Evolutionary conservation across 2,797 vertebrate genomes (phyloP), one percentile per base, ranked within the genome.

Genomic region (Schizopygopsis pylzovi): DNA sequence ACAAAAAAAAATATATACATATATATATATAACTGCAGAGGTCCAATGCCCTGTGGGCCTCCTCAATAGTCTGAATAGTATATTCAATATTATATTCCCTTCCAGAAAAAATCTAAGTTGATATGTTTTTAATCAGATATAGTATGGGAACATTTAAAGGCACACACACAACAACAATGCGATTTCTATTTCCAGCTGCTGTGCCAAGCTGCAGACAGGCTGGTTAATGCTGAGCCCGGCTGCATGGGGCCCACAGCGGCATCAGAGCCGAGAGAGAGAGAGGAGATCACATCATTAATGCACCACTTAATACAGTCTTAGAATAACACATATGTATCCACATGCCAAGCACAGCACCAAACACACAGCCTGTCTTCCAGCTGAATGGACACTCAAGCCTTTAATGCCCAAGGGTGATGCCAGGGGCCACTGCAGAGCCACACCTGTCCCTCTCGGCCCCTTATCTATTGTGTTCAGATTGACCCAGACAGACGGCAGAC

Each of bases 391-490:
- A 85, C 78, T 67, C 76, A 75, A 84, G 82, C 86, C 68, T 75
- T 87, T 84, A 87, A 84, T 76, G 82, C 70, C 83, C 61, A 59
- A 81, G 63, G 52, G 70, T 61, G 63, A 70, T 77, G 82, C 83
- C 82, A 81, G 70, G 81, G 67, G 81, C 81, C 81, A 86, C 61
- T 77, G 65, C 20, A 86, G 33, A 65, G 65, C 80, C 75, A 67
- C 86, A 87, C 86, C 86, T 87, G 86, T 87, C 82, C 56, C 59
- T 43, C 59, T 61, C 13, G 0, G 16, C 56, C 54, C n/a, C 68
- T 80, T 52, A 45, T 25, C 70, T 68, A 84, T 84, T 87, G 86
- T 87, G 59, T 84, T 73, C 37, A 80, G 78, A 87, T 84, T 81
- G 76, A 67, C 28, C 22, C 86, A 63, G 22, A 63, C 76, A 68